Percentiles rank a stretch among this genome's conserved stretches.
Conservation (phyloP, 2,113 vertebrate genomes). For the Atlantisia rogersi region DNA sequence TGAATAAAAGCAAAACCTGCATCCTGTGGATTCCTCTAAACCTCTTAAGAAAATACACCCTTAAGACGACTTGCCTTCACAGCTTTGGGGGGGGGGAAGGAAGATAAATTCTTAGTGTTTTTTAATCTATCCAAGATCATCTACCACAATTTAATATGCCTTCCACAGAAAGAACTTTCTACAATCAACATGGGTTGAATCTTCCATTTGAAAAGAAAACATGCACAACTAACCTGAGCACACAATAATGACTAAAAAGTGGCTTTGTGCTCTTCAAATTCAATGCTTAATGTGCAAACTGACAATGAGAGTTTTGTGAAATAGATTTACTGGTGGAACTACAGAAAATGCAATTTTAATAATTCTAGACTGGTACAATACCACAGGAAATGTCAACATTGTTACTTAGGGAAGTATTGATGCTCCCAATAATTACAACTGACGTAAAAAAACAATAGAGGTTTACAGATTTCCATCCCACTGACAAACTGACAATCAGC, state of each 20-base stretch:
- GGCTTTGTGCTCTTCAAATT: background rate
- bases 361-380: background rate
- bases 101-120: background rate
- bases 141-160: background rate
- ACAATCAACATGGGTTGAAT: background rate
- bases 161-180: background rate
- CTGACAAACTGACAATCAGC: background rate
- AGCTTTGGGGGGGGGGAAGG: background rate
- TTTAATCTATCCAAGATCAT: background rate
- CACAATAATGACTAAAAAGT: background rate
- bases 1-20: slow-evolving; percentile 24
- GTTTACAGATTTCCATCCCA: background rate
- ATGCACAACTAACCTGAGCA: background rate
- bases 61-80: slow-evolving; percentile 6
- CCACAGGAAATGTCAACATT: background rate
- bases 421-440: background rate
- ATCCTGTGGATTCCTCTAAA: background rate
- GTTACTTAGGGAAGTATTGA: background rate
- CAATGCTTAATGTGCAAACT: fast-evolving
- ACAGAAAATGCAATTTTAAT: background rate
- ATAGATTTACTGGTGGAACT: background rate
- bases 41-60: background rate
- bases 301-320: background rate
- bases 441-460: background rate
- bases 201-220: background rate